Conservation (phyloP, 2,113 vertebrate species). For the Athene noctua region DNA sequence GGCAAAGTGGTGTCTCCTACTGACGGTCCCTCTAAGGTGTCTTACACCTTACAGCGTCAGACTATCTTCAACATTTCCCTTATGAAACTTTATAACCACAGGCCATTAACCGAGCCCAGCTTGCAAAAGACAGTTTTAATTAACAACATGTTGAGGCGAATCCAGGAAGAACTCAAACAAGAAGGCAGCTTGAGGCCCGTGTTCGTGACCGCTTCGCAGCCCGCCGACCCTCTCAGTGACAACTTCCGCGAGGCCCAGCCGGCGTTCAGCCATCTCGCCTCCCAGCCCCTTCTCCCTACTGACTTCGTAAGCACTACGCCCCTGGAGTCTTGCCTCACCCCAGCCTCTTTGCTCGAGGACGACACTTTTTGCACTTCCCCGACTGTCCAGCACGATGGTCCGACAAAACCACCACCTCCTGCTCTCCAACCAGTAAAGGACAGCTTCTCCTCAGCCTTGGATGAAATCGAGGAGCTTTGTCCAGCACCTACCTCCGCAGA, state of each 20-base stretch:
- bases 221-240: constrained; percentile 83
- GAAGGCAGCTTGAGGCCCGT: constrained; percentile 89
- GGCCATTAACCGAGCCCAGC: constrained; percentile 90
- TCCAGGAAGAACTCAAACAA: constrained; percentile 96
- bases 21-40: constrained; percentile 93
- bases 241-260: constrained; percentile 86
- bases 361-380: constrained; percentile 86
- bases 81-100: constrained; percentile 98
- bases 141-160: constrained; percentile 98
- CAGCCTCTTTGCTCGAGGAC: constrained; percentile 92
- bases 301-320: constrained; percentile 73
- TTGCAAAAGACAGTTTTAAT: constrained; percentile 96
- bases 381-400: constrained; percentile 63
- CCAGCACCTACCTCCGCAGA: constrained; percentile 88
- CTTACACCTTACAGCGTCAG: constrained; percentile 98
- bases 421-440: constrained; percentile 75
- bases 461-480: constrained; percentile 92
- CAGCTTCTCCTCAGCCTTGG: constrained; percentile 87
- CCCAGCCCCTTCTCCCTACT: constrained; percentile 65
- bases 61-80: constrained; percentile 99
- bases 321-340: constrained; percentile 92
- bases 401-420: constrained; percentile 71
- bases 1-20: constrained; percentile 89
- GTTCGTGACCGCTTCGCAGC: constrained; percentile 82
- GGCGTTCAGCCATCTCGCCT: constrained; percentile 74